These are phyloP conservation scores for Phlogophora meticulosa DNA, from an alignment of 2,888 invertebrate genomes.

Conservation along the genomic window DNA sequence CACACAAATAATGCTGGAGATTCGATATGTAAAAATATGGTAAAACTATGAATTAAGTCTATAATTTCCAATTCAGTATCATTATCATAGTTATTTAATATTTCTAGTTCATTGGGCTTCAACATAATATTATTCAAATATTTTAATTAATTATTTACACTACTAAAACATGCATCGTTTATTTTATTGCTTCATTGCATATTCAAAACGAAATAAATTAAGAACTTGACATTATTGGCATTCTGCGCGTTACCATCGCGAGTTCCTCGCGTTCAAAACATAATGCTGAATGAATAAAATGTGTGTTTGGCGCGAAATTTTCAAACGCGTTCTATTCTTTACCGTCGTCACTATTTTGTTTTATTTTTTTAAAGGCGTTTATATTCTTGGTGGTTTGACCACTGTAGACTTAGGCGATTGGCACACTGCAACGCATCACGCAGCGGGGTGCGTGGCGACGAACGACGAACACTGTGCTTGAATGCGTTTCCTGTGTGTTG, in stretches of 20 bases:
- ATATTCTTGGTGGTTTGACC: too few relatives aligned
- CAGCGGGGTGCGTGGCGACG: too few relatives aligned
- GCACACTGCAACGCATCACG: too few relatives aligned
- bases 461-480: too few relatives aligned
- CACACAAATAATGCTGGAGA: not conserved
- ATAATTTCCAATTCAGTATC: not conserved
- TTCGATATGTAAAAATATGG: too few relatives aligned
- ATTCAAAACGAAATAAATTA: slow-evolving; percentile 23
- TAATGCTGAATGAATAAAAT: not conserved
- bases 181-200: slow-evolving; percentile 21
- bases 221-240: slow-evolving; percentile 19
- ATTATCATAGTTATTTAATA: slow-evolving; percentile 18
- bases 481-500: too few relatives aligned
- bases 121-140: slow-evolving; percentile 10
- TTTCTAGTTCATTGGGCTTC: not conserved
- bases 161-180: slow-evolving; percentile 18
- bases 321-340: slow-evolving; percentile 21
- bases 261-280: not conserved
- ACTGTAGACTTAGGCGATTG: too few relatives aligned
- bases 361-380: not conserved
- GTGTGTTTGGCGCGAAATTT: slow-evolving; percentile 3
- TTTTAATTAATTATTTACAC: slow-evolving; percentile 15
- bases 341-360: not conserved
- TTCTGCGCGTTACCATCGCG: slow-evolving; percentile 16
- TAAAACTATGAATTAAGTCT: not conserved